These are phyloP conservation scores for Oryzias javanicus DNA, from an alignment of 2,113 vertebrate genomes.

Conservation along the genomic window DNA sequence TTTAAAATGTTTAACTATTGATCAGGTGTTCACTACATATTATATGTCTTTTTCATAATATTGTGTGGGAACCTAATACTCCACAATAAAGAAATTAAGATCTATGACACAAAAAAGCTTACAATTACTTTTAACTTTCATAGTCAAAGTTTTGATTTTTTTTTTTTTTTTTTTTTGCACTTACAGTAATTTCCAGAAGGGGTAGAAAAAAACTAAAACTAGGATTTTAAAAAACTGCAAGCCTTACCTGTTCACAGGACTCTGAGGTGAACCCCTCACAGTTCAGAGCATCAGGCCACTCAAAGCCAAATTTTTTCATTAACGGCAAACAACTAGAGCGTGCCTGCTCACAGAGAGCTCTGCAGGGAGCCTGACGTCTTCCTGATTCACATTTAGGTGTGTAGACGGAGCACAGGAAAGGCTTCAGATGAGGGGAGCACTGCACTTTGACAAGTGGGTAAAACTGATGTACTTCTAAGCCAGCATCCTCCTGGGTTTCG, in stretches of 20 bases:
- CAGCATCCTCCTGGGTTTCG: slow-evolving; percentile 57
- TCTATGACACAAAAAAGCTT: no score
- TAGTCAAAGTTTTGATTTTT: no score
- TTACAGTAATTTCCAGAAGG: no score
- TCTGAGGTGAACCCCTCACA: slow-evolving; percentile 80
- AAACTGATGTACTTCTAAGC: slow-evolving; percentile 71
- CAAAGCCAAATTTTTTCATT: slow-evolving; percentile 80
- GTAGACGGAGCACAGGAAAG: slow-evolving; percentile 89
- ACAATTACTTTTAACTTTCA: no score
- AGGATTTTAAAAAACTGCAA: no score
- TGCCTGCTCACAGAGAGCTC: slow-evolving; percentile 83
- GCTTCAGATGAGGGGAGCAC: slow-evolving; percentile 83
- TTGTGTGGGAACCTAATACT: no score
- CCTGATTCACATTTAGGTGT: slow-evolving; percentile 83
- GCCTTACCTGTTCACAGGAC: slow-evolving; percentile 49
- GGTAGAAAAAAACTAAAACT: no score
- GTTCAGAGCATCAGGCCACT: slow-evolving; percentile 80
- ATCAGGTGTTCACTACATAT: no score
- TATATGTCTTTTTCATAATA: no score
- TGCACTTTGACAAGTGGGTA: slow-evolving; percentile 74
- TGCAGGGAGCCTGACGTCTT: slow-evolving; percentile 80
- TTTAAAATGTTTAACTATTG: no score
- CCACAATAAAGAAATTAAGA: no score
- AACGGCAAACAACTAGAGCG: slow-evolving; percentile 80
- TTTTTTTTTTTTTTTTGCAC: no score